Conservation (phyloP, 2,888 invertebrate genomes). For the Coelogynopora nodosa region DNA sequence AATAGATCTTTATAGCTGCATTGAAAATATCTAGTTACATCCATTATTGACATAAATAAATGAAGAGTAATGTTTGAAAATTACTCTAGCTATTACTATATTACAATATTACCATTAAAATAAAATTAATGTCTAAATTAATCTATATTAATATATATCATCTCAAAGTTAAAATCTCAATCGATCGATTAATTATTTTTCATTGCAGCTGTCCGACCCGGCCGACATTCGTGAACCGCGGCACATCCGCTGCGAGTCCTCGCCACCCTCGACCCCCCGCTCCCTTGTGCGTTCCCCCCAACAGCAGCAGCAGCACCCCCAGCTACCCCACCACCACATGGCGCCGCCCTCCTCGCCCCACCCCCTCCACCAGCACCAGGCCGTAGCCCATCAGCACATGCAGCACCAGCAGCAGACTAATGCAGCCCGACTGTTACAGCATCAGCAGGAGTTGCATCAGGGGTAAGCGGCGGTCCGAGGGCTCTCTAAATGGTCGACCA, state of each 20-base stretch:
- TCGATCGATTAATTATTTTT: background rate
- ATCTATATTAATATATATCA: too few relatives aligned
- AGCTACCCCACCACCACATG: background rate
- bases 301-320: background rate
- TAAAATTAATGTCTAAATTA: too few relatives aligned
- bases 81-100: too few relatives aligned
- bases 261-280: constrained; percentile 76
- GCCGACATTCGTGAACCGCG: constrained; percentile 35
- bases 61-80: too few relatives aligned
- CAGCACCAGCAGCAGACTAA: background rate
- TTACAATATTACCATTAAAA: too few relatives aligned
- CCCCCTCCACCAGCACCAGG: background rate
- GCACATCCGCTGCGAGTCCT: constrained; percentile 41
- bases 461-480: too few relatives aligned
- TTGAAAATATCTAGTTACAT: too few relatives aligned
- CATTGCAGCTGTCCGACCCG: background rate
- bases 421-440: too few relatives aligned
- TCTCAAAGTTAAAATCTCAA: too few relatives aligned
- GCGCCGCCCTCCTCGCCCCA: background rate
- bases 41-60: too few relatives aligned
- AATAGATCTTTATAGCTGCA: too few relatives aligned
- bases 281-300: constrained; percentile 62
- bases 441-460: background rate
- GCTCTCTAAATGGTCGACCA: too few relatives aligned
- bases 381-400: background rate